A percentile compares a stretch with the other conserved stretches of the same genome.
phyloP scores from a whole-genome alignment of 2,888 invertebrate genomes.

The Plagodis pulveraria region DNA sequence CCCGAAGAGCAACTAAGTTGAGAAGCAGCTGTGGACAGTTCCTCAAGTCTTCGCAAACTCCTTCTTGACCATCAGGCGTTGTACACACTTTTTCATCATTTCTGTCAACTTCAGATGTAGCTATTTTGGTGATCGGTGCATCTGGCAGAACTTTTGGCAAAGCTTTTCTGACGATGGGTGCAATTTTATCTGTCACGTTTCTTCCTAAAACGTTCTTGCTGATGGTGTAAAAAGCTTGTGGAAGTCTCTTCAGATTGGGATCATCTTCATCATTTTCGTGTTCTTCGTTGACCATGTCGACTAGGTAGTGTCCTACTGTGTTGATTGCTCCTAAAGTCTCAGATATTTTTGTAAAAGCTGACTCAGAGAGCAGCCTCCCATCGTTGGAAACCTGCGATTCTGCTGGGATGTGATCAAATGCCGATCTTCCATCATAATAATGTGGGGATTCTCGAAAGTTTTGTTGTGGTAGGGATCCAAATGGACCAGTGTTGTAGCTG shows the following conservation, averaged over 20 bases:
- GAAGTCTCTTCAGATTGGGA: conserved; percentile 79
- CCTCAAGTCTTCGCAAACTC: conserved; percentile 94
- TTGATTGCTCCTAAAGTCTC: conserved; percentile 92
- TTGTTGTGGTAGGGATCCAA: conserved; percentile 32
- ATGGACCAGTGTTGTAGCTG: conserved; percentile 50
- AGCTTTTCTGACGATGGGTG: conserved; percentile 87
- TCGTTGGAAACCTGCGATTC: conserved; percentile 58
- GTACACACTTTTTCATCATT: conserved; percentile 88
- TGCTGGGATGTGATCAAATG: conserved; percentile 44
- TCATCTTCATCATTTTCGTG: conserved; percentile 73
- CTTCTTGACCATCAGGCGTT: conserved; percentile 91
- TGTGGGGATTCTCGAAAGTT: conserved; percentile 28
- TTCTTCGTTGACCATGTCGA: conserved; percentile 88
- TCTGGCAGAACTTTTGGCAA: conserved; percentile 73
- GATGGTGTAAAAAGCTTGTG: conserved; percentile 91
- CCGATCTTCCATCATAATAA: conserved; percentile 27
- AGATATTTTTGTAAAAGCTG: conserved; percentile 86
- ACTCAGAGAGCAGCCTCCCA: conserved; percentile 84
- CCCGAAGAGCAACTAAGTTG: conserved; percentile 91
- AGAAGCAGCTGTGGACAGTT: conserved; percentile 94
- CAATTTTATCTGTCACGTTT: conserved; percentile 92
- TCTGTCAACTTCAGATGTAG: conserved; percentile 67
- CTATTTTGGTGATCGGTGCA: conserved; percentile 73
- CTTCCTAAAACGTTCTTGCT: conserved; percentile 90
- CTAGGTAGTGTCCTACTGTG: conserved; percentile 93